Evolutionary conservation across 2,888 invertebrate genomes (phyloP).

Genomic region (Vannuccia rotundouncinata): DNA sequence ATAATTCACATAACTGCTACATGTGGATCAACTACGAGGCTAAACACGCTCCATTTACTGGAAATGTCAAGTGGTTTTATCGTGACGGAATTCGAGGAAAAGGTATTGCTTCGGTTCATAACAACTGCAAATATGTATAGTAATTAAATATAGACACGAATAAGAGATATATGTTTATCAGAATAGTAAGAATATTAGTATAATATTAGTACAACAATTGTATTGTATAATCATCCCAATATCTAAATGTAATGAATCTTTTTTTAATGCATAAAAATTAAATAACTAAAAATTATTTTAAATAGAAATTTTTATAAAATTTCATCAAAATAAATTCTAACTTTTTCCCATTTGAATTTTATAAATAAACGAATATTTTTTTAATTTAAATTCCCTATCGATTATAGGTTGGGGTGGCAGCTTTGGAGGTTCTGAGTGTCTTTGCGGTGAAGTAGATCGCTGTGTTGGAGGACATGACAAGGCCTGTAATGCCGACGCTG

Average conservation of each 20-base stretch:
- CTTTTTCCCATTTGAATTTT: too few species aligned
- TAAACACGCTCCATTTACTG: not conserved
- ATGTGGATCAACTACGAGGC: not conserved
- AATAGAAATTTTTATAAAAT: too few species aligned
- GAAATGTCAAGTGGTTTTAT: not conserved
- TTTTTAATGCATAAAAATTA: too few species aligned
- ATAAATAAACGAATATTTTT: too few species aligned
- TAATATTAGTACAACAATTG: not conserved
- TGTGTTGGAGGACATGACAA: slow-evolving; percentile 22
- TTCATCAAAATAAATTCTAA: too few species aligned
- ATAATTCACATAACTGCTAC: not conserved
- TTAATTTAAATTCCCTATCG: not conserved
- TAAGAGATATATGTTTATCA: not conserved
- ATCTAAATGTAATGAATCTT: too few species aligned
- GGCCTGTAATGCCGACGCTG: slow-evolving; percentile 31
- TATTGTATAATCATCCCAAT: too few species aligned
- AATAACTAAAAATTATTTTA: too few species aligned
- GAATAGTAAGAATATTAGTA: not conserved
- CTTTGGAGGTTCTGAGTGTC: slow-evolving; percentile 33
- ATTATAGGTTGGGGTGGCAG: slow-evolving; percentile 32
- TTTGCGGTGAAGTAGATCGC: slow-evolving; percentile 30
- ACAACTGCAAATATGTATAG: too few species aligned
- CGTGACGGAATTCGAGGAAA: not conserved
- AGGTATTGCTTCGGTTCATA: too few species aligned
- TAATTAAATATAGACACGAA: not conserved